Evolutionary conservation across 2,888 invertebrate species (phyloP), one percentile per base, ranked within the genome.

Genomic region (Oligia fasciuncula): DNA sequence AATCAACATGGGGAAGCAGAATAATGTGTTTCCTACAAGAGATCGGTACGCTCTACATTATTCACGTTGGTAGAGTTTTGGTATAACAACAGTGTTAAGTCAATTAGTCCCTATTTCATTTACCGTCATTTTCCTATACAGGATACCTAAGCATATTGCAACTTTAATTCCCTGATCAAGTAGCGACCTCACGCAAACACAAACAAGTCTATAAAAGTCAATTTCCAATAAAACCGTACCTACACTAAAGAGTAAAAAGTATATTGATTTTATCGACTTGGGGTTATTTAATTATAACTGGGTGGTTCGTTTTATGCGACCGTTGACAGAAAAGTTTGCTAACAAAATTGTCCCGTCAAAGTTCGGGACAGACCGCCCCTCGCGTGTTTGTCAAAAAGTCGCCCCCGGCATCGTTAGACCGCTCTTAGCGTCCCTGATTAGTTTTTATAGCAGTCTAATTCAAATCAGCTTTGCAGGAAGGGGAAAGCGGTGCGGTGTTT

Each of bases 341-440:
- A 94, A 93, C 91, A 89, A 93, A 93, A 93, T 93, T 93, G 91
- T 92, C 89, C 89, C 86, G 85, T 83, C 82, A 88, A 92, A 93
- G 88, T 93, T 92, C 89, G 79, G 84, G 76, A 81, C 79, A 81
- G 85, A 81, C 89, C 89, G 88, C 88, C 90, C 85, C 91, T 91
- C 87, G 91, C 90, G 89, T 93, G 93, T 93, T 94, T 94, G 93
- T 93, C 94, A 93, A 93, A 94, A 94, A 94, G 90, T 93, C 93
- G 85, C 89, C 90, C 88, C 85, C 89, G 89, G 88, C 90, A 88
- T 94, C 93, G 93, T 94, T 93, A 93, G 92, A 89, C 88, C 85
- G 88, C 91, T 92, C 92, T 93, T 94, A 93, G 92, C 87, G 90
- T 90, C 89, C 87, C 91, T 94, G 93, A 96, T 95, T 95, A 93